These are phyloP conservation scores for Rhombomys opimus DNA, from an alignment of 2,113 vertebrate species.

Conservation along the genomic window DNA sequence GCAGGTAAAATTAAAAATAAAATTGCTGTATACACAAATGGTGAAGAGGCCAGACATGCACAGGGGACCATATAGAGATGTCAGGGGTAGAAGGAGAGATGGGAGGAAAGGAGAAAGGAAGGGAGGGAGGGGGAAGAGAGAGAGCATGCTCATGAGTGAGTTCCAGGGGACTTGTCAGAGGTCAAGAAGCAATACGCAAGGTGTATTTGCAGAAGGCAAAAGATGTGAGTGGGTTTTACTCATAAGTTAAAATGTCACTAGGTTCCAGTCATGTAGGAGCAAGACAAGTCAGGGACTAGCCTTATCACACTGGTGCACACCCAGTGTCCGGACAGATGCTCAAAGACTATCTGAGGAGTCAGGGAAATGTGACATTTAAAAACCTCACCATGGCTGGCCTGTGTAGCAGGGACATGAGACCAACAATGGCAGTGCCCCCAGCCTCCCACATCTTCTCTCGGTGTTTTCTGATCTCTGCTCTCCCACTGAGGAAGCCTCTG, in stretches of 20 bases:
- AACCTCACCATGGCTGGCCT: background rate
- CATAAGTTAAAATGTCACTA: background rate
- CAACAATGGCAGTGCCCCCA: background rate
- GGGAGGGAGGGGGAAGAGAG: background rate
- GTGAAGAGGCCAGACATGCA: background rate
- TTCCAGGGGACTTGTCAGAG: background rate
- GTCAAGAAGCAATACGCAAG: background rate
- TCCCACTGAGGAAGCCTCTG: background rate
- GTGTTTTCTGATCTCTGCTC: background rate
- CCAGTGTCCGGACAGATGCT: background rate
- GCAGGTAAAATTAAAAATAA: background rate
- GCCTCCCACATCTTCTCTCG: background rate
- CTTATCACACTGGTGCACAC: background rate
- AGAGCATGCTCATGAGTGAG: background rate
- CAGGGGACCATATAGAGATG: fast-evolving
- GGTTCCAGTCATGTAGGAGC: background rate
- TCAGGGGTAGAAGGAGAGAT: background rate
- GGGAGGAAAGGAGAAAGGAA: background rate
- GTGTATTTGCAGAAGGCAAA: background rate
- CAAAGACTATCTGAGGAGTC: background rate
- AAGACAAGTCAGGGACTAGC: background rate
- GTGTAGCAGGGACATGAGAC: background rate
- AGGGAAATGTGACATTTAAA: background rate
- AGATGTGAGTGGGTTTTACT: background rate
- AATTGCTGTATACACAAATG: background rate